Conservation (phyloP, 2,113 vertebrate genomes). For the Phoenicopterus ruber region DNA sequence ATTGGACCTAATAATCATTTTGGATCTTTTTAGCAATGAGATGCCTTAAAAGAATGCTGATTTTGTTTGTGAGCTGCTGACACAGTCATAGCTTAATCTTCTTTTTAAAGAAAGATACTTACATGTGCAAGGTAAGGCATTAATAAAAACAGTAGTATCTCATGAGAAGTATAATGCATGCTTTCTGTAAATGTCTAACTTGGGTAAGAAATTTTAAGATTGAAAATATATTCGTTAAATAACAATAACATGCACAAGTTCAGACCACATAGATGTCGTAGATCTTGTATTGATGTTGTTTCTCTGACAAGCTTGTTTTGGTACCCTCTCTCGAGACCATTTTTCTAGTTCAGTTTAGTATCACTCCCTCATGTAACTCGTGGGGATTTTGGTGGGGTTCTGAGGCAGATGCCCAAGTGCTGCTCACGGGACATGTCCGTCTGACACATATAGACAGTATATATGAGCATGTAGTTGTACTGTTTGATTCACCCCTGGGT, state of each 20-base stretch:
- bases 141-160: not conserved
- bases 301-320: not conserved
- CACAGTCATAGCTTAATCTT: not conserved
- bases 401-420: not conserved
- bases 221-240: not conserved
- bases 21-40: not conserved
- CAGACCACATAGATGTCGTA: not conserved
- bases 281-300: not conserved
- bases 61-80: not conserved
- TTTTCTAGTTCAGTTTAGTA: not conserved
- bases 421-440: not conserved
- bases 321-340: not conserved
- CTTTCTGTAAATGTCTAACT: not conserved
- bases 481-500: not conserved
- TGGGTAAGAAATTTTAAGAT: not conserved
- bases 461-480: not conserved
- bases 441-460: not conserved
- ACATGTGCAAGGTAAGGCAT: not conserved
- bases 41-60: not conserved
- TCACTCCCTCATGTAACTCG: rapidly evolving
- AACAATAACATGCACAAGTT: not conserved
- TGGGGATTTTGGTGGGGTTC: not conserved
- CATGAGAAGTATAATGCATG: not conserved
- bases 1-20: not conserved
- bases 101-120: not conserved